Base-by-base conservation (phyloP, 2,113 vertebrate genomes). In the Meleagris gallopavo region DNA sequence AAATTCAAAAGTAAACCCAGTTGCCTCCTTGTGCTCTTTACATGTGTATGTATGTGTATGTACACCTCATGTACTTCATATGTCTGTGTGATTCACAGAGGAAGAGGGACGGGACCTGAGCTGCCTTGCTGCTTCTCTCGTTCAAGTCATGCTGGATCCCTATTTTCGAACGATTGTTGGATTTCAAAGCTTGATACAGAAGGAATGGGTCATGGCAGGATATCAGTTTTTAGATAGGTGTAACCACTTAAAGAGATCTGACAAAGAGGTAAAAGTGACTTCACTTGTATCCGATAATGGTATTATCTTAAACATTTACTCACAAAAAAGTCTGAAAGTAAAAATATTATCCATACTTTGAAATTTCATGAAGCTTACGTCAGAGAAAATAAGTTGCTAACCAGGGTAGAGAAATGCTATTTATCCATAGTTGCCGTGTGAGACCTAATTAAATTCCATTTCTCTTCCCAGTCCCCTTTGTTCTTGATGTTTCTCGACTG, bases 141-240 rank as follows among this genome's bases (percentile, higher is more conserved):
- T 99, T 66, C 99, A 99, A 98, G 95, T 99, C 94, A 99, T 99
- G 99, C 94, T 99, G 97, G 99, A 99, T 90, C 98, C 99, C 65
- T 98, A 99, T 87, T 99, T 98, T 87, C 98, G 99, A 91, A 99
- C 98, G 85, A 98, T 99, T n/a, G 88, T 93, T 66, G 99, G 99
- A 64, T 99, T 99, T 97, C 99, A 99, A 97, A 98, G 98, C 96
- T 98, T 99, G 92, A 98, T 99, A 81, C 99, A 99, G 97, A 99
- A 99, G 97, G 99, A 99, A 93, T 99, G 99, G 99, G 99, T 99
- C 96, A 99, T 99, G 99, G 98, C 99, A 29, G 99, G 99, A 54
- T 98, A 99, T 83, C 99, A 98, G 40, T 99, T 99, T 94, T 97
- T 99, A 55, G 99, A 99, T 78, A 98, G 99, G 95, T 99, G 99